phyloP scores from a whole-genome alignment of 2,113 vertebrate species.

The Oreochromis niloticus region DNA sequence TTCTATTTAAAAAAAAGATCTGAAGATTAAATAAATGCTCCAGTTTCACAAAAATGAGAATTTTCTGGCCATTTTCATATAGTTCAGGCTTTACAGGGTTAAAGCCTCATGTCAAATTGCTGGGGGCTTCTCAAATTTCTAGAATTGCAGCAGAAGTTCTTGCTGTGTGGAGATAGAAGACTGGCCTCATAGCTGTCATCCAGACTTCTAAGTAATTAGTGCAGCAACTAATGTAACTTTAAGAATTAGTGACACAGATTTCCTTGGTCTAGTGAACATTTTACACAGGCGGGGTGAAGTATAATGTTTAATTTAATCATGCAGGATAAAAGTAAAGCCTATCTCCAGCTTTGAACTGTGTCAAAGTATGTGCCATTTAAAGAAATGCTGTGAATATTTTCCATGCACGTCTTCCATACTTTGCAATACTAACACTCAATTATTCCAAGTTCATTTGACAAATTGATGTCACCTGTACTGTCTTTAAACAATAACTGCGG shows the following conservation, averaged over 20 bases:
- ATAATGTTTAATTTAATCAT: neutral
- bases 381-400: neutral
- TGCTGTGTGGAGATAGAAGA: neutral
- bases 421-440: neutral
- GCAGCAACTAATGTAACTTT: neutral
- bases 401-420: neutral
- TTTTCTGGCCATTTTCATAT: neutral
- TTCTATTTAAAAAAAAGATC: neutral
- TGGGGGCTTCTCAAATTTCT: neutral
- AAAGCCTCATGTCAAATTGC: neutral
- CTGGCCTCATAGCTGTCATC: neutral
- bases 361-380: neutral
- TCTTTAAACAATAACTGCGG: fast-evolving
- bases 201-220: neutral
- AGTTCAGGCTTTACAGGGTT: neutral
- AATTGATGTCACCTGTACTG: neutral
- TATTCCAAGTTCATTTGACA: neutral
- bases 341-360: neutral
- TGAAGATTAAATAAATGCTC: neutral
- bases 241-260: neutral
- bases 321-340: neutral
- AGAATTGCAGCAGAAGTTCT: neutral
- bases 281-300: neutral
- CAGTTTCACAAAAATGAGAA: neutral
- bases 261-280: neutral